Evolutionary conservation across 2,113 vertebrate genomes (phyloP), one percentile per base, ranked within the genome.

Genomic region (Empidonax traillii): DNA sequence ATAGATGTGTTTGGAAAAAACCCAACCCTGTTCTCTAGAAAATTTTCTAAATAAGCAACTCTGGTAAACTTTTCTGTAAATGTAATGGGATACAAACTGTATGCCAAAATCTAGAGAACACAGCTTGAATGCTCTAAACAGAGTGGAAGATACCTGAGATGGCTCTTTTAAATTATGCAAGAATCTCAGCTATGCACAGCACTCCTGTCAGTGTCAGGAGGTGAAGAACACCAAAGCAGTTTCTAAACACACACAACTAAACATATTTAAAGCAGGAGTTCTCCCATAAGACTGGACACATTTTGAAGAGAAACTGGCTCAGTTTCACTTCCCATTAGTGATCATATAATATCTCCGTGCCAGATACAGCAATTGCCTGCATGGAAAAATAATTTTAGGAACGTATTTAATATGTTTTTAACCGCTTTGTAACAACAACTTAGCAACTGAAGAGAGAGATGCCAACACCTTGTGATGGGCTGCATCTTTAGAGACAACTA

Each of bases 141-240:
- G 93, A 85, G 51, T 80, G 73, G 91, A 86, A 90, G 95, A 95
- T 79, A 97, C 95, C 95, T 96, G 97, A 97, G 95, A 95, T 83
- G 84, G 37, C 68, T 92, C 86, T 93, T 43, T 90, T 97, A 90
- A 97, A 95, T 96, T 97, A 96, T 96, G 95, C 93, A 97, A 93
- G 96, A 97, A 97, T 96, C 87, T 96, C 93, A 96, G 92, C 73
- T 94, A 97, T 93, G 94, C 74, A 44, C 47, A 85, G 79, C 51
- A 52, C 11, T 86, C 90, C 82, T n/a, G 56, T 53, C 79, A 85
- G 87, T 88, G 78, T 90, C 92, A 85, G 85, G 82, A 97, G 96
- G 91, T 93, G 93, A 96, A 78, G 43, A 94, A 79, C 84, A 89
- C 85, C 85, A 79, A 85, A 89, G 72, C 47, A 87, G 28, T 37